Conservation (phyloP, 2,113 vertebrate species). For the Ellobius talpinus region DNA sequence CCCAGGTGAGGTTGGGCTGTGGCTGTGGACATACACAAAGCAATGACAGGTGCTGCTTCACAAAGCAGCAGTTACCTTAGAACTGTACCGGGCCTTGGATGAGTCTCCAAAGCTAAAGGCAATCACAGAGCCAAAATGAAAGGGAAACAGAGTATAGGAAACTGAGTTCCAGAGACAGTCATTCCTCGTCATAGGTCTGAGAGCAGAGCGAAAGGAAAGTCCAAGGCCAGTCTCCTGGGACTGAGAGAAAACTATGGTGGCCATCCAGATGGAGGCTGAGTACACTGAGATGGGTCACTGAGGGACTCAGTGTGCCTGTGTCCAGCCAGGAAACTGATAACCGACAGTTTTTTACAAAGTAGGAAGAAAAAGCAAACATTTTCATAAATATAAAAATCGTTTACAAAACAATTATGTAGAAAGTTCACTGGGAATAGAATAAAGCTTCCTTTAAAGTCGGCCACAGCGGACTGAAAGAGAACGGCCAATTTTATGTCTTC, state of each 20-base stretch:
- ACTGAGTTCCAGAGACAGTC: not conserved
- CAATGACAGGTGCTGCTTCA: not conserved
- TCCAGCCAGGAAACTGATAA: slow-evolving; percentile 14
- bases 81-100: not conserved
- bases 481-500: not conserved
- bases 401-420: slow-evolving; percentile 83
- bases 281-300: not conserved
- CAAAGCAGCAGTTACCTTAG: not conserved
- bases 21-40: not conserved
- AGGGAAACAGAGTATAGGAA: not conserved
- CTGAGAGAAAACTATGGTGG: not conserved
- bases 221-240: not conserved
- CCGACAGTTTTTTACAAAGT: slow-evolving; percentile 28
- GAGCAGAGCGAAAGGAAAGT: slow-evolving; percentile 6
- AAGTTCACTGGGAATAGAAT: slow-evolving; percentile 57
- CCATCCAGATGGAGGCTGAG: not conserved
- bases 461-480: not conserved
- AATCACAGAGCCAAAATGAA: not conserved
- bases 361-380: slow-evolving; percentile 60
- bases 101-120: not conserved
- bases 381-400: slow-evolving; percentile 79
- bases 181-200: not conserved
- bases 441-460: slow-evolving; percentile 65
- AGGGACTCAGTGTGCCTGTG: slow-evolving; percentile 27
- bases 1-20: too few relatives aligned